Percentiles rank a stretch among this genome's conserved stretches.
These are phyloP conservation scores for Selene dorsalis DNA, from an alignment of 2,797 vertebrate genomes.

Conservation along the genomic window DNA sequence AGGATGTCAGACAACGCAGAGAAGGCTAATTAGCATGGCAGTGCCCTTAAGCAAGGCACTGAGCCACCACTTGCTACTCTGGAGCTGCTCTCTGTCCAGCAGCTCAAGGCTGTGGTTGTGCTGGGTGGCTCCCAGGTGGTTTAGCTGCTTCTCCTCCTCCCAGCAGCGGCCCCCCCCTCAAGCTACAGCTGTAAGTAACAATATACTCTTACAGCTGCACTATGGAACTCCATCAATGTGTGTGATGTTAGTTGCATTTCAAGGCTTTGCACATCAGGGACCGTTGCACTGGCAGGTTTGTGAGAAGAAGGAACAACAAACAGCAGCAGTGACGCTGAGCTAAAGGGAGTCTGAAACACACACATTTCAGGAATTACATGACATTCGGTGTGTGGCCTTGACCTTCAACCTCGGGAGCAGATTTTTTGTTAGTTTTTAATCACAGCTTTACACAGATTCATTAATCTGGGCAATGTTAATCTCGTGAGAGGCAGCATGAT, in stretches of 20 bases:
- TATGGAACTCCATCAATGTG: constrained; percentile 41
- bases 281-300: neutral
- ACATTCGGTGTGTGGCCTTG: neutral
- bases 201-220: constrained; percentile 32
- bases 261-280: neutral
- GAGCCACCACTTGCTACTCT: constrained; percentile 5
- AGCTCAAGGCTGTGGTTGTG: constrained; percentile 58
- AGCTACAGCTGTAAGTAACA: constrained; percentile 51
- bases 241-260: neutral
- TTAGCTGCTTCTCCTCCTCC: constrained; percentile 12
- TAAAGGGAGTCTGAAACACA: neutral
- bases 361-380: neutral
- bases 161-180: constrained; percentile 23
- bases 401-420: constrained; percentile 9
- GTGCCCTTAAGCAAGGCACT: constrained; percentile 58
- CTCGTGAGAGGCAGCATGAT: constrained; percentile 13
- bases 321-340: neutral
- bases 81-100: constrained; percentile 51
- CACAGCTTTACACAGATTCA: constrained; percentile 17
- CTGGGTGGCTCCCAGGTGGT: constrained; percentile 48
- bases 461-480: constrained; percentile 15
- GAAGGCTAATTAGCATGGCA: constrained; percentile 41
- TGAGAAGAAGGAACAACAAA: neutral
- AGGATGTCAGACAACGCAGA: constrained; percentile 21
- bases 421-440: constrained; percentile 33